Base-by-base conservation (phyloP, 2,888 invertebrate species). In the Dermolepida albohirtum region DNA sequence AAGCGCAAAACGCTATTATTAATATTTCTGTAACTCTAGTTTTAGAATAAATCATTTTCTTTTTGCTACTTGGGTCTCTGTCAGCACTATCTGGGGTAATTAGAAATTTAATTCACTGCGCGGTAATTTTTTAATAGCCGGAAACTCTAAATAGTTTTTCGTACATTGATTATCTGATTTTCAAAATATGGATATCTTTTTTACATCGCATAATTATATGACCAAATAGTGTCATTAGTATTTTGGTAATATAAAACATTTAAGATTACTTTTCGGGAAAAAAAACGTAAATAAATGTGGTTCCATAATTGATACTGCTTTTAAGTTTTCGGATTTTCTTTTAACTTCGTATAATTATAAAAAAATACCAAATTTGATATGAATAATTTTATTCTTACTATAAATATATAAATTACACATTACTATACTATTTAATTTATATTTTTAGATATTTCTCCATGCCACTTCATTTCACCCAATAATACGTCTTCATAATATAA, bases 391-490 rank as follows among this genome's bases (percentile, higher is more conserved):
- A 51, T n/a, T 17, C 8, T 0, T n/a, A 17, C 22, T 4, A 22
- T 22, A 22, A 22, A 22, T 22, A 22, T 22, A 22, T 4, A 22
- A 22, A 22, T 22, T 22, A 22, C 22, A 22, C 4, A 10, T 14
- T 2, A n/a, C 22, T 49, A 49, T 49, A 16, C 49, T 1, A 22
- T 17, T 17, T 16, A 16, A 12, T 43, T 43, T 17, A 51, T 7
- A 17, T 2, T 17, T 29, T 51, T 51, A 6, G n/a, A 27, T 5
- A 51, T 10, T 51, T 51, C 51, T n/a, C 51, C 51, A 17, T 51
- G 51, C 51, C 51, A 51, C 11, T 51, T n/a, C 17, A 51, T 10
- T 51, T 51, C 51, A 7, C 27, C 29, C 51, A 51, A 51, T 51
- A 17, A 51, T 51, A 16, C 7, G 8, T 16, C 29, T 22, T 51